Evolutionary conservation across 1,140 invertebrate genomes (phyloP), one percentile per base, ranked within the genome.

Genomic region (Drosophila ananassae): DNA sequence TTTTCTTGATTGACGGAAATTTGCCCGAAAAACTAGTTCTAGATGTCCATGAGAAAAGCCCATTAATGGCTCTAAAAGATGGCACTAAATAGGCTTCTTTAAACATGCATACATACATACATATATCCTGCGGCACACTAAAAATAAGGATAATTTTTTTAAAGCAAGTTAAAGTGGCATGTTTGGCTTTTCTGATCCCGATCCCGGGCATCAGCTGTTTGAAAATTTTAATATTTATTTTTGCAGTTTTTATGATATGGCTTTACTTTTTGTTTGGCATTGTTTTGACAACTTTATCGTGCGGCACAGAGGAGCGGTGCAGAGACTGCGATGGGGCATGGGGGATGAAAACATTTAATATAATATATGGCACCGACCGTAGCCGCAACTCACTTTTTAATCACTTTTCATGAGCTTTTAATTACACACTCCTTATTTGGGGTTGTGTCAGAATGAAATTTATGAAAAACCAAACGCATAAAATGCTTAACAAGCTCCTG

Each of bases 371-470:
- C 60, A 54, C 63, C 58, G 61, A 62, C 62, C 73, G 60, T 34
- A 57, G 75, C 79, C 75, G 60, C 81, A 84, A 79, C 83, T 84
- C 80, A 84, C 82, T 84, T 84, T 84, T 84, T 84, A 84, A 84
- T 84, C 81, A 84, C 81, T 84, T 84, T 84, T 84, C 81, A 84
- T 84, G 81, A 85, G 81, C 81, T 84, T 84, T 84, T 84, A 84
- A 84, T 84, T 84, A 84, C 77, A 85, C 68, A 77, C 47, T 63
- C 62, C 60, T 60, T 50, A 71, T 67, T 74, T 30, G 61, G 61
- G 54, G 54, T 57, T 74, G 72, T 50, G 54, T 64, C 63, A 58
- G 62, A 63, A 48, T 66, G 28, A 83, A 83, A 79, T 75, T 83
- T 75, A 78, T 78, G 71, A 77, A 79, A 80, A 79, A 79, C 58